Base-by-base conservation (phyloP, 35 echinoderm and acorn worm species). In the Anneissia japonica region DNA sequence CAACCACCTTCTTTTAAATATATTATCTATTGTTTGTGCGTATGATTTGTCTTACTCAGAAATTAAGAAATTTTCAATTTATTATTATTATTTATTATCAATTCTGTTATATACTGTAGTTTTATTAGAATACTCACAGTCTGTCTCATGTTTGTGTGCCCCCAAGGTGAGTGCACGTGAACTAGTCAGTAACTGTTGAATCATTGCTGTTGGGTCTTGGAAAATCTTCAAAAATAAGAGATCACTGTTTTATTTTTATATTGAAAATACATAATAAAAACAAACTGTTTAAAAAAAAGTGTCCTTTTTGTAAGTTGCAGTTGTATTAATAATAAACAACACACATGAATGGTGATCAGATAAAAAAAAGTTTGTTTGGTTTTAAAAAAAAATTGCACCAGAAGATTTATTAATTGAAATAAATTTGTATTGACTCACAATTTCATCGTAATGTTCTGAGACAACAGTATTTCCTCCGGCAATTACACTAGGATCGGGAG, bases 371-470 rank as follows among this genome's bases (percentile, higher is more conserved):
- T n/a, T n/a, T n/a, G n/a, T n/a, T n/a, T n/a, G n/a, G n/a, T n/a
- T n/a, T n/a, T n/a, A n/a, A n/a, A n/a, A n/a, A n/a, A n/a, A n/a
- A n/a, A n/a, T n/a, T n/a, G n/a, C n/a, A n/a, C n/a, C n/a, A n/a
- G n/a, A n/a, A n/a, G n/a, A n/a, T n/a, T n/a, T n/a, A n/a, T n/a
- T n/a, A n/a, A n/a, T n/a, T n/a, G n/a, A n/a, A n/a, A n/a, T n/a
- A n/a, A n/a, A n/a, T n/a, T n/a, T 43, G n/a, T 76, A 43, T 4
- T 29, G 36, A 87, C 96, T 89, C 72, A 99, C 96, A 82, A 99
- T 86, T 94, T 99, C 96, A 92, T 99, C 96, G 77, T 99, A 99
- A 74, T 99, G 96, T 84, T 99, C 96, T 32, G 96, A 94, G 4
- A 99, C 93, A 13, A 99, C 79, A 0, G 92, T 99, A 76, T 99